These are phyloP conservation scores for Cecropterus lyciades DNA, from an alignment of 1,140 invertebrate genomes.

Conservation along the genomic window DNA sequence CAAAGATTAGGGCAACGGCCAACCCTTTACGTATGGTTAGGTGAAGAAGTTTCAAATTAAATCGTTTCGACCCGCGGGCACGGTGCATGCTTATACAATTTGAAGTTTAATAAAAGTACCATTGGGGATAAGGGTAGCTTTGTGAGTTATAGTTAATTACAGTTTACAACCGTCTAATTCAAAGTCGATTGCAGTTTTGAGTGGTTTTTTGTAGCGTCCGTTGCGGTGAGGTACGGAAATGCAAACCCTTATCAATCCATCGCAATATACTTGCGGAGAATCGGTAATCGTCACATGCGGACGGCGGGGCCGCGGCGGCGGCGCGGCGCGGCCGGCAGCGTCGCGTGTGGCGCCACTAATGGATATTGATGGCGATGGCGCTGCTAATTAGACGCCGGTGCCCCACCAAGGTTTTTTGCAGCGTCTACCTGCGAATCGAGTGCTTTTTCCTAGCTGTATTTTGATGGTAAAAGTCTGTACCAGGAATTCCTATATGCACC, in stretches of 20 bases:
- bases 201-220: constrained; percentile 34
- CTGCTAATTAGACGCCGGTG: constrained; percentile 71
- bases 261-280: constrained; percentile 48
- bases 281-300: constrained; percentile 56
- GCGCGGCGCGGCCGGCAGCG: constrained; percentile 51
- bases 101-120: constrained; percentile 67
- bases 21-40: constrained; percentile 75
- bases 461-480: constrained; percentile 37
- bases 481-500: constrained; percentile 7
- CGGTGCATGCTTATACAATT: constrained; percentile 70
- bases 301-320: constrained; percentile 36
- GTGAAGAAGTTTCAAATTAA: constrained; percentile 79
- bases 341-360: constrained; percentile 81
- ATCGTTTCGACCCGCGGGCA: constrained; percentile 59
- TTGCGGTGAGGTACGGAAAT: constrained; percentile 51
- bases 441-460: constrained; percentile 43
- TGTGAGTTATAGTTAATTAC: constrained; percentile 10
- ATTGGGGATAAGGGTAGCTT: constrained; percentile 39
- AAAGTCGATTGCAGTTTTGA: constrained; percentile 34
- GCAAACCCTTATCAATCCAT: constrained; percentile 62
- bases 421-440: constrained; percentile 21
- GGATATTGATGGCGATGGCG: constrained; percentile 78
- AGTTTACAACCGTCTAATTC: constrained; percentile 29
- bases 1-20: constrained; percentile 82
- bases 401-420: constrained; percentile 55